Evolutionary conservation across 2,888 invertebrate species (phyloP).

Genomic region (Xiphydria camelus): DNA sequence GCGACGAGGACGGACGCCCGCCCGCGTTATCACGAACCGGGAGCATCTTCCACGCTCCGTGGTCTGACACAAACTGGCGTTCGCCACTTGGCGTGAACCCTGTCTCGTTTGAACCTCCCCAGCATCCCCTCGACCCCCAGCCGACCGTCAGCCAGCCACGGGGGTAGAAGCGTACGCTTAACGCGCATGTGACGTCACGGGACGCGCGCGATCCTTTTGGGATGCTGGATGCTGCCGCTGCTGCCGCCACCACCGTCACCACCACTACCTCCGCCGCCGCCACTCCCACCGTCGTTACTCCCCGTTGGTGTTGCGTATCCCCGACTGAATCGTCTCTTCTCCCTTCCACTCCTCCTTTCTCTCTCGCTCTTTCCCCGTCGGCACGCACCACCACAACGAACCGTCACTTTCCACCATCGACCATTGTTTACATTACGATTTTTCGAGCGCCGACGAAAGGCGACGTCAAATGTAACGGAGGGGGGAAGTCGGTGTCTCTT

Average conservation of each 20-base stretch:
- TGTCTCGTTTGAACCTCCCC: conserved; percentile 42
- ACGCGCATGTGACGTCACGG: conserved; percentile 47
- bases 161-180: conserved; percentile 35
- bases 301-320: no score
- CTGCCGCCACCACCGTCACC: conserved; percentile 10
- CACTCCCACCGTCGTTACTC: no score
- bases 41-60: conserved; percentile 54
- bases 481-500: no score
- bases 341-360: no score
- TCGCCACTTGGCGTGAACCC: conserved; percentile 48
- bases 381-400: no score
- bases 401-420: no score
- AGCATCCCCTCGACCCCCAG: conserved; percentile 35
- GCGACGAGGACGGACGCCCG: conserved; percentile 34
- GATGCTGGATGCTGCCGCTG: conserved; percentile 20
- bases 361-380: no score
- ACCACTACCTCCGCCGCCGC: no score
- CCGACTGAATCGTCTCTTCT: no score
- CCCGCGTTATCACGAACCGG: conserved; percentile 43
- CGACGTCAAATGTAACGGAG: no score
- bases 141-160: conserved; percentile 11
- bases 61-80: conserved; percentile 55
- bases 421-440: no score
- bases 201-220: conserved; percentile 26
- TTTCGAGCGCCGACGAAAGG: no score